Conservation (phyloP, 1,140 invertebrate species). For the Drosophila malerkotliana region DNA sequence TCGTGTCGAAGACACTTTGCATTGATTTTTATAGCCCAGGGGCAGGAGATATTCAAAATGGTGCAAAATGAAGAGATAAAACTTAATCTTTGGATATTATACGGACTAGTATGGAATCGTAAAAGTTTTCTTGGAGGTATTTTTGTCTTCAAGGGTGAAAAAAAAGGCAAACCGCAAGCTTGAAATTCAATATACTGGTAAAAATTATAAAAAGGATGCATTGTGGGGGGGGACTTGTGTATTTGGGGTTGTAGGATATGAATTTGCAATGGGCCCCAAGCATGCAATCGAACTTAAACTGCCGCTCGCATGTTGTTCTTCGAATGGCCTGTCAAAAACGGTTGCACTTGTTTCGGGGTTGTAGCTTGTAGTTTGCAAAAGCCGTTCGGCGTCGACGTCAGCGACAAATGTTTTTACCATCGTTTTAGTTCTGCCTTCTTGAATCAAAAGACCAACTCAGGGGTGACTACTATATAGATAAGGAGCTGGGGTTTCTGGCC, state of each 20-base stretch:
- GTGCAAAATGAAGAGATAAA: background rate
- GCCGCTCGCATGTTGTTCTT: constrained; percentile 54
- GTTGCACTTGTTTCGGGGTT: constrained; percentile 47
- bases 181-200: background rate
- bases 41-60: background rate
- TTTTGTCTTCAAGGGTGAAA: background rate
- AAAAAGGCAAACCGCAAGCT: background rate
- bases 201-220: background rate
- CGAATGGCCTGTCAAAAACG: constrained; percentile 39
- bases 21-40: background rate
- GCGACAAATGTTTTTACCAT: constrained; percentile 4
- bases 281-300: constrained; percentile 63
- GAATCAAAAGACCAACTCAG: background rate
- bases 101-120: no score
- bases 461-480: background rate
- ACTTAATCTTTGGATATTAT: no score
- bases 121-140: no score
- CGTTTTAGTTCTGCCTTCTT: constrained; percentile 34
- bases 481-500: constrained; percentile 1
- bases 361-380: constrained; percentile 23
- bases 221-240: background rate
- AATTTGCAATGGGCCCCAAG: constrained; percentile 41
- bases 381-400: background rate
- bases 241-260: background rate
- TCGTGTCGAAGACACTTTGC: background rate